Base-by-base conservation (phyloP, 37 sponge, comb jelly and placozoan species). In the Halisarca cf. caerulea region DNA sequence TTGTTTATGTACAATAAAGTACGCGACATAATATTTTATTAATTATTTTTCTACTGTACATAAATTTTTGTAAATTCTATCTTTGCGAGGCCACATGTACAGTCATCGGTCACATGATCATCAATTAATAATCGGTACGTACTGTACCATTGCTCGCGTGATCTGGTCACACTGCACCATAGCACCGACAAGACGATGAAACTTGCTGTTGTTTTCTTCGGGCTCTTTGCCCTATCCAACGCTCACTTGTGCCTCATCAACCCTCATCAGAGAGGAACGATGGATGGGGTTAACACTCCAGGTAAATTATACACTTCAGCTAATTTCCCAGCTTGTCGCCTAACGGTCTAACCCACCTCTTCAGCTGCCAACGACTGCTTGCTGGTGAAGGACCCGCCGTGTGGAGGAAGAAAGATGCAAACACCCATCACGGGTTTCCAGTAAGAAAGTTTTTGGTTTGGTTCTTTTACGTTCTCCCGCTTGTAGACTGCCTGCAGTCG, bases 221-320 rank as follows among this genome's bases (percentile, higher is more conserved):
- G 33, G 17, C 14, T 81, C 0, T 35, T 91, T 6, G 84, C 83
- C 0, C 25, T 57, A 25, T 66, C 82, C 45, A 47, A 55, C 2
- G 87, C 95, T 34, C 95, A 95, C 85, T 33, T 92, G 30, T 95
- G 96, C 72, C 59, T 95, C 18, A 4, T 95, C 51, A 54, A 5
- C 21, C 96, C 96, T 1, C 80, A 83, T 36, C 96, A 95, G 82
- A 66, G 96, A 58, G 96, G 94, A 21, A 45, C 91, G 17, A 79
- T 88, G 79, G 2, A 44, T 28, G 91, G 60, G 15, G 58, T 92
- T 27, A 87, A 90, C 59, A 86, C 45, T 9, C 57, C 90, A 80
- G 90, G 93, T 92, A 14, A 35, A n/a, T n/a, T n/a, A n/a, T n/a
- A n/a, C n/a, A n/a, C n/a, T n/a, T n/a, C n/a, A n/a, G n/a, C n/a